Percentiles rank a stretch among this genome's conserved stretches.
These are phyloP conservation scores for Drosophila pseudotakahashii DNA, from an alignment of 2,888 invertebrate species.

Conservation along the genomic window DNA sequence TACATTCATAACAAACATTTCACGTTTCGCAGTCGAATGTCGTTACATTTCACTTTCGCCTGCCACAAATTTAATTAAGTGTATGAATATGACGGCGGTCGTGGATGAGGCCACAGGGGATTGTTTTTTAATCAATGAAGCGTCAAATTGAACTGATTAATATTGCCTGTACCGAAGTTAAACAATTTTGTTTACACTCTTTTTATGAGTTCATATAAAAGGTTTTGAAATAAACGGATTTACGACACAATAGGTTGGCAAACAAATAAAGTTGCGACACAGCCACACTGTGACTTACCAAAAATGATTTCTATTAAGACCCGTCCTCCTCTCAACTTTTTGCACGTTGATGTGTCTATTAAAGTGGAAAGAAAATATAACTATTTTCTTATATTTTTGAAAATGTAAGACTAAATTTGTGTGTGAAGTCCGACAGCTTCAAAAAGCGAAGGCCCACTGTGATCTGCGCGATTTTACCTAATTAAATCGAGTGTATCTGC, in stretches of 20 bases:
- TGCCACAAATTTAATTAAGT: slow-evolving; percentile 72
- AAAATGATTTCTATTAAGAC: slow-evolving; percentile 1
- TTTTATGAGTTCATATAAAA: neutral
- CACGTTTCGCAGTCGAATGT: slow-evolving; percentile 38
- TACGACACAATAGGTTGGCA: neutral
- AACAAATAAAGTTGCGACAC: neutral
- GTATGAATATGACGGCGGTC: slow-evolving; percentile 30
- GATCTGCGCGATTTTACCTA: slow-evolving; percentile 27
- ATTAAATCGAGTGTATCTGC: slow-evolving; percentile 16
- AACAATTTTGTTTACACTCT: slow-evolving; percentile 1
- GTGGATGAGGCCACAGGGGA: slow-evolving; percentile 5
- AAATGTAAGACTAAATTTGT: slow-evolving; percentile 8
- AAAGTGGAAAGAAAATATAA: slow-evolving; percentile 11
- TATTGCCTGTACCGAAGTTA: slow-evolving; percentile 18
- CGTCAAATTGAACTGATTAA: slow-evolving; percentile 48
- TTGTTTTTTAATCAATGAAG: slow-evolving; percentile 43
- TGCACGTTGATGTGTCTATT: neutral
- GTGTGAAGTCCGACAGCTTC: neutral
- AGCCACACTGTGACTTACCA: neutral
- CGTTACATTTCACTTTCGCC: slow-evolving; percentile 68
- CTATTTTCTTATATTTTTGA: slow-evolving; percentile 2
- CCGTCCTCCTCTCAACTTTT: neutral
- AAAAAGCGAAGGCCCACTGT: slow-evolving; percentile 13
- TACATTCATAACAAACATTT: slow-evolving; percentile 52
- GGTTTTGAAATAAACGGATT: neutral